Evolutionary conservation across 2,797 vertebrate genomes (phyloP), one percentile per base, ranked within the genome.

Genomic region (Brachyalestes nurse): DNA sequence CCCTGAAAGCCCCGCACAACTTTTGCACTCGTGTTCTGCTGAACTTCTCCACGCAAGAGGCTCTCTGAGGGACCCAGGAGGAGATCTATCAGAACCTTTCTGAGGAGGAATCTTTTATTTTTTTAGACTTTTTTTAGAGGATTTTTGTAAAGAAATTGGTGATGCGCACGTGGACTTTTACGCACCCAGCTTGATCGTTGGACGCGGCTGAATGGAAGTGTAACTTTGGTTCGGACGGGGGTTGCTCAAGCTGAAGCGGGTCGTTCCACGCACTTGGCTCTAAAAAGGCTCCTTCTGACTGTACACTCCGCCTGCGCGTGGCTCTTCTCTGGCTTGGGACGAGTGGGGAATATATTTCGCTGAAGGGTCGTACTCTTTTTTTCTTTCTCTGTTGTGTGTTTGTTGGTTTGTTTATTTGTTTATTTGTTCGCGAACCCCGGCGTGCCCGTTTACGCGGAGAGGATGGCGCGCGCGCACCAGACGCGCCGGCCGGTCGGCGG

Each of bases 401-500:
- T 3, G 66, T 61, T 40, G 86, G 84, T 14, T 64, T 38, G 1
- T 38, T 38, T 64, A 21, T 17, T 65, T 65, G 16, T 65, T 65
- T 19, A 5, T 60, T 49, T 49, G 8, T 49, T 49, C 3, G 57
- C 2, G 6, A n/a, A 58, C 57, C 21, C 25, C 9, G 14, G 25
- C 10, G 25, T 17, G 28, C 62, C 34, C 34, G 13, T 38, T 28
- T 28, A 38, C 61, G 62, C 62, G 91, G 91, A 92, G 89, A 92
- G 21, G 74, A 88, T 94, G 93, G 81, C 70, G 86, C 87, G 65
- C 83, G 90, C 85, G 78, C 87, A 77, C 85, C 88, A 64, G 85
- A 89, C 74, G 85, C 87, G 87, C 76, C 82, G 88, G 80, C 88
- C 84, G 89, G 76, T 72, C 49, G 86, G 79, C 49, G 72, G 90